Conservation (phyloP, 2,888 invertebrate genomes). For the Eupithecia subumbrata region DNA sequence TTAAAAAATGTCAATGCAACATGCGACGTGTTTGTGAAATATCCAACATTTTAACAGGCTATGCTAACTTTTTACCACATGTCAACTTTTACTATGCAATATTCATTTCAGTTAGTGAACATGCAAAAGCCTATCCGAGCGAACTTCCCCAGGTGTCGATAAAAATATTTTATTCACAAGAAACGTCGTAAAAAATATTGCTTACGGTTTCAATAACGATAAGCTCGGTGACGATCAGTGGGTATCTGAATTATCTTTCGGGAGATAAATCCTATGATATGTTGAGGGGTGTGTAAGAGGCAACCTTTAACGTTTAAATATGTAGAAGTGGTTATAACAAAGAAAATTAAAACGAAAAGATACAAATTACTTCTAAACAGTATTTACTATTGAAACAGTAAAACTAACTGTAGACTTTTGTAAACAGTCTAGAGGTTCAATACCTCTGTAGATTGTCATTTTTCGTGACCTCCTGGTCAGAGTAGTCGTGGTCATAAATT, state of each 20-base stretch:
- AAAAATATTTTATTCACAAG: slow-evolving; percentile 38
- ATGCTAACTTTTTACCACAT: background rate
- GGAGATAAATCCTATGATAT: slow-evolving; percentile 37
- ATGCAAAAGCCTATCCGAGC: slow-evolving; percentile 17
- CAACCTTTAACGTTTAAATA: background rate
- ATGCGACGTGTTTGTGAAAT: background rate
- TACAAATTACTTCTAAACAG: background rate
- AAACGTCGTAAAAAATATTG: slow-evolving; percentile 42
- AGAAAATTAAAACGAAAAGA: background rate
- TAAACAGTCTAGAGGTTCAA: background rate
- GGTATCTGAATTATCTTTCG: slow-evolving; percentile 37
- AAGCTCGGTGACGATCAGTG: slow-evolving; percentile 37
- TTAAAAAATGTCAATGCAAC: background rate
- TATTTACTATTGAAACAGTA: background rate
- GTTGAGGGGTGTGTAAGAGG: slow-evolving; percentile 7
- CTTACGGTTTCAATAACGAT: slow-evolving; percentile 43
- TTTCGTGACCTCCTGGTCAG: background rate
- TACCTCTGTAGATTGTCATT: background rate
- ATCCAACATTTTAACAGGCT: background rate
- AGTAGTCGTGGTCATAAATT: background rate
- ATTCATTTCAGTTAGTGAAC: background rate
- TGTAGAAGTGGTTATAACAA: background rate
- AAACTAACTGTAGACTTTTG: background rate
- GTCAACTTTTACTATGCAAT: background rate
- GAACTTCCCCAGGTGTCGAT: slow-evolving; percentile 26